These are phyloP conservation scores for Callinectes sapidus DNA, from an alignment of 2,888 invertebrate genomes.

Conservation along the genomic window DNA sequence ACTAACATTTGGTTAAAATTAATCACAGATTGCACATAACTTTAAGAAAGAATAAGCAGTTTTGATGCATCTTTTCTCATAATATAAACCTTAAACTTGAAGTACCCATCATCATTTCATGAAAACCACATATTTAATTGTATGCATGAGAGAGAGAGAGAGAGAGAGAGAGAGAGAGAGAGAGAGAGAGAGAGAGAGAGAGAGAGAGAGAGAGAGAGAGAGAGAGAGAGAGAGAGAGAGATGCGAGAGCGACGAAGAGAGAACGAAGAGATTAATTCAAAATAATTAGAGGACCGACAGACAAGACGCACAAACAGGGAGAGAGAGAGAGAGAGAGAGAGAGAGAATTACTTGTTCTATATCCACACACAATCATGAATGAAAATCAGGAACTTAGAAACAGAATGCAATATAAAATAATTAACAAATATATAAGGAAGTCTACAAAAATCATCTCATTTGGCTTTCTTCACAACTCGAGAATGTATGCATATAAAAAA, in stretches of 20 bases:
- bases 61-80: not conserved
- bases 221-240: too few relatives aligned
- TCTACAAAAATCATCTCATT: not conserved
- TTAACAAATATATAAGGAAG: not conserved
- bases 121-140: not conserved
- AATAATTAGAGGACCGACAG: too few relatives aligned
- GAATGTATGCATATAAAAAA: not conserved
- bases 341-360: not conserved
- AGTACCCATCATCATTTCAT: not conserved
- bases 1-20: not conserved
- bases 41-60: not conserved
- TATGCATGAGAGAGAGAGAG: not conserved
- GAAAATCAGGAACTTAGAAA: not conserved
- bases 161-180: too few relatives aligned
- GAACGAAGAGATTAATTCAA: too few relatives aligned
- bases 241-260: too few relatives aligned
- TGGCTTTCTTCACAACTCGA: not conserved
- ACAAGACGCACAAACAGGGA: too few relatives aligned
- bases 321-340: too few relatives aligned
- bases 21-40: not conserved
- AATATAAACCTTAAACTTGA: not conserved
- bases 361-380: not conserved
- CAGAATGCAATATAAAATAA: not conserved
- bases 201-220: too few relatives aligned
- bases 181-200: too few relatives aligned